Evolutionary conservation across 1,140 invertebrate genomes (phyloP), one percentile per base, ranked within the genome.

Genomic region (Spodoptera frugiperda): DNA sequence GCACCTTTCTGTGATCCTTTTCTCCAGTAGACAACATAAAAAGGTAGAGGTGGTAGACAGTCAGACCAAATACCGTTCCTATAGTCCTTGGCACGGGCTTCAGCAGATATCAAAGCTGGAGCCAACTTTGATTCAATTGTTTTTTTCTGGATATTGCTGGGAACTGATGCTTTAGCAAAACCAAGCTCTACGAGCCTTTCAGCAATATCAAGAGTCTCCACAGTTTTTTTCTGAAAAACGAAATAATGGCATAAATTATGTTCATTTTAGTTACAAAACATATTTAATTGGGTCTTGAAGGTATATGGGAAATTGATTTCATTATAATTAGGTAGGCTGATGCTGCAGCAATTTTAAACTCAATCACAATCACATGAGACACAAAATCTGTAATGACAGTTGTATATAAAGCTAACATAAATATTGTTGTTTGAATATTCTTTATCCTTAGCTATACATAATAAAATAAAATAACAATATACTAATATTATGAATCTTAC

Each of bases 41-140:
- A 0, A 17, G 92, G 91, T 17, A 91, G 49, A 5, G 91, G 91
- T 48, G 90, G 91, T 2, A 94, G 84, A 5, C 78, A 85, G 8
- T 94, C 90, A 19, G 84, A 89, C 92, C 92, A 94, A 39, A 94
- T 84, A 15, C 92, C 92, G 80, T 91, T 90, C 17, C 92, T 84
- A 55, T 80, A 87, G 44, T 76, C 87, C 51, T 91, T 92, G n/a
- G 92, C 92, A 14, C 63, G 75, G 14, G 81, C 83, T 75, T 94
- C 90, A 17, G 92, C 91, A 25, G 88, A 91, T n/a, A 92, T 67
- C 25, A 94, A 77, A 1, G 61, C 82, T 57, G 90, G 88, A 33
- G 87, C 92, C 67, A 94, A 30, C 83, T 89, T 79, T 77, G 90
- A 91, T 63, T 94, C 91, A n/a, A 93, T 71, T n/a, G 86, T 90